Evolutionary conservation across 2,797 vertebrate species (phyloP), one percentile per base, ranked within the genome.

Genomic region (Notamacropus eugenii): DNA sequence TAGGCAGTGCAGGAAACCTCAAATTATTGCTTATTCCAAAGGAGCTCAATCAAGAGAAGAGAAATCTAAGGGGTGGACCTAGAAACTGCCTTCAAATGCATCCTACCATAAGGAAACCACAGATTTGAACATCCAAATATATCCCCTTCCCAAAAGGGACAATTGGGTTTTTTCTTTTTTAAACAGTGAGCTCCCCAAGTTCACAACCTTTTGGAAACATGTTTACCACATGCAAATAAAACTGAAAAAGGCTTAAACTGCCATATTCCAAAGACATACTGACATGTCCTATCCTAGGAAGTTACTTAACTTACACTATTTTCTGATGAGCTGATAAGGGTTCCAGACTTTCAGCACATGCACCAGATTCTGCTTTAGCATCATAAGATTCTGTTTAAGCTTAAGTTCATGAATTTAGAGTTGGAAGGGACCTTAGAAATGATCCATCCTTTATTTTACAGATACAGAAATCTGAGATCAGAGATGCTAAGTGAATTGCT

Each of bases 31-130:
- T 95, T 97, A 29, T 96, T 92, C 93, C 58, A 54, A 31, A 91
- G 57, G 56, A 93, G 93, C 52, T 93, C 94, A 95, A 93, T 40
- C 57, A 40, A n/a, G 46, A 94, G 82, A 95, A 55, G 16, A 95
- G 14, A 92, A 94, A 94, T 67, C 54, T 96, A 54, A 93, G 91
- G 94, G 92, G 55, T 87, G 93, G 95, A 93, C 87, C 97, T 22
- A 96, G 91, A 96, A 96, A 82, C 93, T 82, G 93, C 87, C 95
- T 95, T 74, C 97, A 98, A 92, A 52, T 94, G 95, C 50, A 96
- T 29, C 28, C 91, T 95, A 5, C 92, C 93, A 90, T 90, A 96
- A 97, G 92, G 9, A 96, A 97, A 96, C 91, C 40, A 90, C 46
- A 50, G 91, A 93, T 95, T 97, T 93, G 91, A 94, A 97, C 95